Evolutionary conservation across 2,888 invertebrate species (phyloP), one percentile per base, ranked within the genome.

Genomic region (Tetragonisca angustula): DNA sequence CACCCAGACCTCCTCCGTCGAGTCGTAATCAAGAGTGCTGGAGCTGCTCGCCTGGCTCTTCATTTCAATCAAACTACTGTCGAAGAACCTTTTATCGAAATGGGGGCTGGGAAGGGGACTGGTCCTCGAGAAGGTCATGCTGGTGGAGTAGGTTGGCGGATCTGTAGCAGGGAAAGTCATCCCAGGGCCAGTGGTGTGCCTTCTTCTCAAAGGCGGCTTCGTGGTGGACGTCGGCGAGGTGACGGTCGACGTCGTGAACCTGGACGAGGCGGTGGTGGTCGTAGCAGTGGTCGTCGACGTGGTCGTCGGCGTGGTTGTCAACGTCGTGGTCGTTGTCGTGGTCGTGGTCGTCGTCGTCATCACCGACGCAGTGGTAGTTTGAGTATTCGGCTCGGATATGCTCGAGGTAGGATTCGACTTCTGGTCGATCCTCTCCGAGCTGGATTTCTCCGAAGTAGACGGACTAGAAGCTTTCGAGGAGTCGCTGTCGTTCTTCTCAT

Each of bases 31-130:
- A 67, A 96, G 94, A 1, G 96, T 96, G 64, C 95, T 95, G 76
- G 95, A 95, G 88, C 96, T 96, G 85, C 96, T 96, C n/a, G 96
- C 96, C 78, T 96, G 96, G 89, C 96, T 97, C 93, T 97, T 97
- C 94, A 98, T 97, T 94, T 97, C 97, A 90, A 98, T 96, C 88
- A 98, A 95, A 86, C 97, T 97, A 89, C 97, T 97, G 94, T 98
- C 98, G 93, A 98, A 98, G 95, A 97, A 98, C 87, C 97, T 95
- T 92, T 97, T 97, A 94, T 97, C 97, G 86, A 97, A 95, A 94
- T 98, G 98, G 4, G 96, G 97, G 91, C 96, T 95, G 49, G 95
- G 95, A 83, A 95, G 91, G 4, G 95, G 95, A 64, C 95, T 95
- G 69, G 94, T 94, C 76, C 94, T 92, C 52, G 94, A 93, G 80